Percentiles rank a stretch among this genome's conserved stretches.
phyloP scores from a whole-genome alignment of 37 sponge, comb jelly and placozoan genomes.

The Geodia barretti region DNA sequence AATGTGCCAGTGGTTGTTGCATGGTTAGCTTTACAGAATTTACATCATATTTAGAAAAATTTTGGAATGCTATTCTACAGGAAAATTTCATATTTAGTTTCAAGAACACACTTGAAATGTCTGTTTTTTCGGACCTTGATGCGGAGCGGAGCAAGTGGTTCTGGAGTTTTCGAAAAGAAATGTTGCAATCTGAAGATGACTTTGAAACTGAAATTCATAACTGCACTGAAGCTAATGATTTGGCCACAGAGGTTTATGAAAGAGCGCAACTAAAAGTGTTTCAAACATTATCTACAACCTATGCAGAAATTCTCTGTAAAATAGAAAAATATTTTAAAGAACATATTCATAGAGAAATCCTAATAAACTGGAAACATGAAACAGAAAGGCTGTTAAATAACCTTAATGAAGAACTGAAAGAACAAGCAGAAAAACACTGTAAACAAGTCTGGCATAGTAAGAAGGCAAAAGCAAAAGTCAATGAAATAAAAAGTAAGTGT shows the following conservation, averaged over 20 bases:
- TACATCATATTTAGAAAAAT: neutral
- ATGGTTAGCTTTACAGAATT: neutral
- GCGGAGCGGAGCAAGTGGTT: conserved; percentile 18
- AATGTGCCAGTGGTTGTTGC: neutral
- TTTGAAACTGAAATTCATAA: too few species aligned
- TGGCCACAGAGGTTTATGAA: neutral
- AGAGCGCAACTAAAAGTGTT: neutral
- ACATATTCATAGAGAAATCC: neutral
- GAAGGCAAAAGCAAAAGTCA: neutral
- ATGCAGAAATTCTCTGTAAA: too few species aligned
- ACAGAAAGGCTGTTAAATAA: neutral
- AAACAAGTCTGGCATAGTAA: neutral
- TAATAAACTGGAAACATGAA: neutral
- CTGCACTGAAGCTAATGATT: neutral
- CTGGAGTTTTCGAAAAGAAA: conserved; percentile 17
- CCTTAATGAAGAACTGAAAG: neutral
- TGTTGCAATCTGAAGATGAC: neutral
- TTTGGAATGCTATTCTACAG: conserved; percentile 39
- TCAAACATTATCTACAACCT: neutral
- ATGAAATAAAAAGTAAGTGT: neutral
- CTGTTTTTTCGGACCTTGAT: conserved; percentile 20
- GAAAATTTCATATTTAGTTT: conserved; percentile 54
- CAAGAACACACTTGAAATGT: conserved; percentile 35
- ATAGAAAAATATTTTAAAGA: neutral
- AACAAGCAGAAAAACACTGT: neutral